A percentile compares a stretch with the other conserved stretches of the same genome.
Conservation (phyloP, 1,140 invertebrate species). For the Formica exsecta region DNA sequence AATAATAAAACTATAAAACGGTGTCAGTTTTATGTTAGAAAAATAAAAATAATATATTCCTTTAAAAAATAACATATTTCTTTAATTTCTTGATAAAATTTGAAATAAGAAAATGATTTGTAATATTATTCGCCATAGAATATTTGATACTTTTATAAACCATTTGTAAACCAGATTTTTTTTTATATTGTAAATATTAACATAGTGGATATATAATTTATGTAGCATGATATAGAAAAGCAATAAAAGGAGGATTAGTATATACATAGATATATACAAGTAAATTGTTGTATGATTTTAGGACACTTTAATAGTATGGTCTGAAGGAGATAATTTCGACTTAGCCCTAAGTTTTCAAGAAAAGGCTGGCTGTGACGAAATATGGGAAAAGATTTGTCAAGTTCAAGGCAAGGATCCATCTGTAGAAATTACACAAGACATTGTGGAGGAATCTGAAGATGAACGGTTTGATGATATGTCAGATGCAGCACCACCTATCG, state of each 20-base stretch:
- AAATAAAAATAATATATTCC: background rate
- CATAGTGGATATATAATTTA: background rate
- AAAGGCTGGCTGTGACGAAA: constrained; percentile 99
- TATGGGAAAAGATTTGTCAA: constrained; percentile 99
- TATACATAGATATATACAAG: background rate
- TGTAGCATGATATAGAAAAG: background rate
- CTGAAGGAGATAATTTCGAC: constrained; percentile 99
- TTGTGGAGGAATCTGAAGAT: constrained; percentile 99
- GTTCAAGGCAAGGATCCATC: constrained; percentile 99
- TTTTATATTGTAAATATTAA: constrained; percentile 1
- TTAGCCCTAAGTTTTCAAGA: constrained; percentile 99
- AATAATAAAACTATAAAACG: background rate
- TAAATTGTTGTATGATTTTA: constrained; percentile 80
- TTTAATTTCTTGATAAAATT: background rate
- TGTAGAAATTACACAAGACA: constrained; percentile 98
- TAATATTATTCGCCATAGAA: background rate
- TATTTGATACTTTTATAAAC: background rate
- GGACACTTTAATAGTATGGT: constrained; percentile 99
- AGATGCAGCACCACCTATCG: constrained; percentile 95
- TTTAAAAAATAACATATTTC: background rate
- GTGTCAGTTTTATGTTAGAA: background rate
- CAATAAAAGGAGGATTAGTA: too few species aligned
- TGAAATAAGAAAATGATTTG: background rate
- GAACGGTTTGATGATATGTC: constrained; percentile 98
- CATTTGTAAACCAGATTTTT: background rate